Conservation (phyloP, 1,140 invertebrate species). For the Achatina immaculata region DNA sequence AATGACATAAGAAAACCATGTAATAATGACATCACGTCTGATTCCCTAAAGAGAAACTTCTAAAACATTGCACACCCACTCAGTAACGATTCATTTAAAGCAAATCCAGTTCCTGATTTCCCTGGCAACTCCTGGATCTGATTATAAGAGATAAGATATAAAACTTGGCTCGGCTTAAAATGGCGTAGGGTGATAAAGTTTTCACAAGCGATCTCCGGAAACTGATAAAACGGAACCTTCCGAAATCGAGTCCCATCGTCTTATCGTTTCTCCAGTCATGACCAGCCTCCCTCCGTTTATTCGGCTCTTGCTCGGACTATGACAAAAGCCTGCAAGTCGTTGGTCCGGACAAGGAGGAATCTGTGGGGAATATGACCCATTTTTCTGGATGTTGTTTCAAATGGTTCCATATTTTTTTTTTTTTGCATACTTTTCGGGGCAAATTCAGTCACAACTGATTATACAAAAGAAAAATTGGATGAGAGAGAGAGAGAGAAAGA, state of each 20-base stretch:
- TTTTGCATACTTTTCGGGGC: too few species aligned
- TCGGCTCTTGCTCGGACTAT: not conserved
- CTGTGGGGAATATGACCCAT: too few species aligned
- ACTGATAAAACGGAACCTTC: not conserved
- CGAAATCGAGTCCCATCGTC: not conserved
- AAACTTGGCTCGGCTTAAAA: not conserved
- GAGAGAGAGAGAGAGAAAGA: too few species aligned
- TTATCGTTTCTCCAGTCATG: not conserved
- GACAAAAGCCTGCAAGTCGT: not conserved
- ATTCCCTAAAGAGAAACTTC: too few species aligned
- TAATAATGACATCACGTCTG: too few species aligned
- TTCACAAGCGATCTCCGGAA: slow-evolving; percentile 1
- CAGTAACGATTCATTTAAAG: too few species aligned
- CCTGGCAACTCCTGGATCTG: not conserved
- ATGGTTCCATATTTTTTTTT: not conserved
- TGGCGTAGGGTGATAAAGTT: slow-evolving; percentile 17
- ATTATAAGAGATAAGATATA: not conserved
- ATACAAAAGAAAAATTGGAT: too few species aligned
- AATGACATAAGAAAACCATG: too few species aligned
- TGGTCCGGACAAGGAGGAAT: not conserved
- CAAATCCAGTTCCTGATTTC: not conserved
- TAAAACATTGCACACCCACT: too few species aligned
- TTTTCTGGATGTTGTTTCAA: not conserved
- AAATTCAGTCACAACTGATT: too few species aligned
- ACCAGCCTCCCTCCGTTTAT: not conserved